A percentile compares a stretch with the other conserved stretches of the same genome.
Conservation (phyloP, 2,797 vertebrate genomes). For the Microctenopoma lineatum region DNA sequence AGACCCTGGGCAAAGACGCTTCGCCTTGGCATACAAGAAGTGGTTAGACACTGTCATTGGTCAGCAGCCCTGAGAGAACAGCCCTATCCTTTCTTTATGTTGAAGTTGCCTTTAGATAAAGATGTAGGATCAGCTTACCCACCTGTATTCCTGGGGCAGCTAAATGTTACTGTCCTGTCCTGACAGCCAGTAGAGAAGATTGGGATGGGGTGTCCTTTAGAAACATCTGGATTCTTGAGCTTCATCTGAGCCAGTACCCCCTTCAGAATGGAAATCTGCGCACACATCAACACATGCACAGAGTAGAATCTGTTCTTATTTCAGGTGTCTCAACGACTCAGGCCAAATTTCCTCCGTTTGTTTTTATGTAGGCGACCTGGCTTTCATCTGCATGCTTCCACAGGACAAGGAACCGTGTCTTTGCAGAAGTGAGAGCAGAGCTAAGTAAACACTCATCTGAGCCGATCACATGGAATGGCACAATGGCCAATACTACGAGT, state of each 20-base stretch:
- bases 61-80: constrained; percentile 79
- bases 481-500: not conserved
- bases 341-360: constrained; percentile 47
- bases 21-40: constrained; percentile 91
- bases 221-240: constrained; percentile 49
- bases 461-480: not conserved
- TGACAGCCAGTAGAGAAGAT: constrained; percentile 17
- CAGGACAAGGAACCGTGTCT: constrained; percentile 10
- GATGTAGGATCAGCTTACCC: constrained; percentile 39
- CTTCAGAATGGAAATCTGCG: constrained; percentile 80
- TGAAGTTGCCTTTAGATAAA: constrained; percentile 59
- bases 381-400: constrained; percentile 21
- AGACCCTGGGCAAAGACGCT: constrained; percentile 88
- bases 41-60: constrained; percentile 91
- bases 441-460: not conserved
- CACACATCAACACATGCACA: constrained; percentile 4
- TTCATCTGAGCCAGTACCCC: constrained; percentile 60
- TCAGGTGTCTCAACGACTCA: constrained; percentile 73
- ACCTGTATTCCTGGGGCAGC: constrained; percentile 14
- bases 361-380: constrained; percentile 8
- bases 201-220: constrained; percentile 9
- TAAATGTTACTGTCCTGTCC: constrained; percentile 2
- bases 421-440: constrained; percentile 17
- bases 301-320: constrained; percentile 46
- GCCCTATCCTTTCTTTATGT: constrained; percentile 26